phyloP scores from a whole-genome alignment of 1,140 invertebrate genomes.

The Drosophila asahinai region DNA sequence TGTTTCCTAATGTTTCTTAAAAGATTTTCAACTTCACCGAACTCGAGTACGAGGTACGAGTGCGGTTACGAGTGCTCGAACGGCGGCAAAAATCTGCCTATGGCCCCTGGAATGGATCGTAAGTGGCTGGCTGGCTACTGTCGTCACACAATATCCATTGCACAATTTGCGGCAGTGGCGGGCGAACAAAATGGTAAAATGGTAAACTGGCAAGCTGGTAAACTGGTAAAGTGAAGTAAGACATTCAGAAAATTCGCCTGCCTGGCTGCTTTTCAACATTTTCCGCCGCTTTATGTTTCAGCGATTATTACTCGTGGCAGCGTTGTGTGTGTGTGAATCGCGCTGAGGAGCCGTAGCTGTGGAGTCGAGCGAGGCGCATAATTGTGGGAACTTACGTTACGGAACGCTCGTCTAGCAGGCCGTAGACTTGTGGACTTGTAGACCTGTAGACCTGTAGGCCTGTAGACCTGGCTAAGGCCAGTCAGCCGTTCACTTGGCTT shows the following conservation, averaged over 20 bases:
- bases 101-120: constrained; percentile 31
- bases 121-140: constrained; percentile 46
- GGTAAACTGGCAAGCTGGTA: constrained; percentile 24
- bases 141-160: constrained; percentile 66
- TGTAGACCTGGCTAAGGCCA: constrained; percentile 62
- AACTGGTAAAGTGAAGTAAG: constrained; percentile 66
- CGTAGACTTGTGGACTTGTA: constrained; percentile 53
- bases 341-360: constrained; percentile 40
- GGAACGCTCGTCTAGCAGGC: constrained; percentile 72
- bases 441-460: constrained; percentile 36
- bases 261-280: constrained; percentile 75
- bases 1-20: constrained; percentile 33
- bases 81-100: constrained; percentile 16
- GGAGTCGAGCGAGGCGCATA: constrained; percentile 78
- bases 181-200: constrained; percentile 50
- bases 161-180: constrained; percentile 60
- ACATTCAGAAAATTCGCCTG: constrained; percentile 62
- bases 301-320: constrained; percentile 68
- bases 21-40: constrained; percentile 10
- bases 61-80: constrained; percentile 16
- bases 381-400: constrained; percentile 82
- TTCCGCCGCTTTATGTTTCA: constrained; percentile 79
- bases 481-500: constrained; percentile 75
- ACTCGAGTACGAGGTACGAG: not conserved
- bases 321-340: constrained; percentile 42